Conservation (phyloP, 2,113 vertebrate species). For the Stegostoma tigrinum region DNA sequence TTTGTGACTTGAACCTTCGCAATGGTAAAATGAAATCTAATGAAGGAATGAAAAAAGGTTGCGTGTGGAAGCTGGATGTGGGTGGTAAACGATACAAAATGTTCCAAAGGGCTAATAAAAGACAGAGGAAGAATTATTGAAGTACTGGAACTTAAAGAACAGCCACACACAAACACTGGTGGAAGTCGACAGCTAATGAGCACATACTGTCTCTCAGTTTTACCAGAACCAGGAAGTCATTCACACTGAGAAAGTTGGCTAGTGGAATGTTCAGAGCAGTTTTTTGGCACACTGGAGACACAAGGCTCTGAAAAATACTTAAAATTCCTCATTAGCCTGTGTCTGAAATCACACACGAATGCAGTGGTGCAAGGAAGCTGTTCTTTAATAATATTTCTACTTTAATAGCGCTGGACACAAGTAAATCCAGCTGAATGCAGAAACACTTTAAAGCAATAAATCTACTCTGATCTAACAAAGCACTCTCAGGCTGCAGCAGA, state of each 20-base stretch:
- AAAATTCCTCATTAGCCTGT: not conserved
- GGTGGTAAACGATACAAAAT: not conserved
- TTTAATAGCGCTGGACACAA: not conserved
- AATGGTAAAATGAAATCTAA: not conserved
- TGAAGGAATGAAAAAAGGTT: not conserved
- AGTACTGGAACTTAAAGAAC: not conserved
- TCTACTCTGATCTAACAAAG: not conserved
- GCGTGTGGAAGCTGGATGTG: not conserved
- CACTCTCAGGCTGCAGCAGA: not conserved
- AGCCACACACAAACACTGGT: not conserved
- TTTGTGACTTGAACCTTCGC: not conserved
- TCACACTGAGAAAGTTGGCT: not conserved
- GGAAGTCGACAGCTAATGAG: not conserved
- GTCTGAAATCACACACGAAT: not conserved
- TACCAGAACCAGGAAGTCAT: not conserved
- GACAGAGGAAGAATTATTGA: not conserved
- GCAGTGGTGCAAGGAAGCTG: not conserved
- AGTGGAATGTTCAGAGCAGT: not conserved
- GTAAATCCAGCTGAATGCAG: not conserved
- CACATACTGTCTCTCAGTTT: not conserved
- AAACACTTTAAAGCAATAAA: not conserved
- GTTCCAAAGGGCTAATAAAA: not conserved
- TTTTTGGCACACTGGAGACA: not conserved
- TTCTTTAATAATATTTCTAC: not conserved
- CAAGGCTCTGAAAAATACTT: not conserved